Evolutionary conservation across 2,797 vertebrate species (phyloP).

Genomic region (Arvicola amphibius): DNA sequence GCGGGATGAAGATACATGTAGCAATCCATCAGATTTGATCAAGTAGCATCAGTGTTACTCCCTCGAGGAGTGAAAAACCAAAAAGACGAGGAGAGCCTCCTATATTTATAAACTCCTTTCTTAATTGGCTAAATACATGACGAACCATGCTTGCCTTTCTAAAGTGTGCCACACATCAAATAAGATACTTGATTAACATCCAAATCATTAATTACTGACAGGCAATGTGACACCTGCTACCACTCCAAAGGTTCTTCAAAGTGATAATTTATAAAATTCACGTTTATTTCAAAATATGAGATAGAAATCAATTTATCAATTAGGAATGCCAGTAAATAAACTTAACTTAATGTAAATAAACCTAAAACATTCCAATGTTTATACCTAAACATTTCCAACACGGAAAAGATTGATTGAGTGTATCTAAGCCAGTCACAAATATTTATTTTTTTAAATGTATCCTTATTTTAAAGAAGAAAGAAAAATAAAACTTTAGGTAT

Average conservation of each 20-base stretch:
- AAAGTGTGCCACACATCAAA: not conserved
- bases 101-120: not conserved
- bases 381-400: not conserved
- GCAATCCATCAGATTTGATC: not conserved
- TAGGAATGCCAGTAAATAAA: not conserved
- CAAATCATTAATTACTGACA: not conserved
- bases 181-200: not conserved
- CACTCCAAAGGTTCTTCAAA: not conserved
- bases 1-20: not conserved
- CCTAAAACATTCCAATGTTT: not conserved
- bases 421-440: not conserved
- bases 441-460: not conserved
- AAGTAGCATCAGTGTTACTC: not conserved
- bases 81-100: not conserved
- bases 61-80: not conserved
- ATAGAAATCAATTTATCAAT: not conserved
- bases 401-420: not conserved
- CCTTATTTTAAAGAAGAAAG: constrained; percentile 9
- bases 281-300: constrained; percentile 19
- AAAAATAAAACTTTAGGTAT: not conserved
- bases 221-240: not conserved
- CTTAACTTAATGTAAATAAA: not conserved
- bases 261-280: not conserved
- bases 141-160: not conserved
- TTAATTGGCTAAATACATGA: not conserved